Evolutionary conservation across 1,140 invertebrate species (phyloP).

Genomic region (Papilio dardanus): DNA sequence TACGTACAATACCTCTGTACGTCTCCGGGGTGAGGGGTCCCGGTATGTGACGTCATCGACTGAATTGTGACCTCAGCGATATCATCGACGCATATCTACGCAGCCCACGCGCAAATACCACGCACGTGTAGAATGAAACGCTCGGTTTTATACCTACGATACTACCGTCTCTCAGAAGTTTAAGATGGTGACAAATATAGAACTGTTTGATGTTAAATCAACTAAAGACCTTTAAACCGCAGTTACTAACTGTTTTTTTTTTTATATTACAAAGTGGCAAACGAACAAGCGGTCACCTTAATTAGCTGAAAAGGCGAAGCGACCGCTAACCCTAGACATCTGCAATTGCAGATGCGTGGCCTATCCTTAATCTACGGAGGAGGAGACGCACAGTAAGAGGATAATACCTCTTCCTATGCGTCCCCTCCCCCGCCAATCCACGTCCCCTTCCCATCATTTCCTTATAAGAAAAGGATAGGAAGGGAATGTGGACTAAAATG

Average conservation of each 20-base stretch:
- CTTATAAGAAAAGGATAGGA: no score
- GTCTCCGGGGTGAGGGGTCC: neutral
- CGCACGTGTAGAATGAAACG: neutral
- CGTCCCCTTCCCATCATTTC: no score
- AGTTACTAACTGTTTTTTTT: neutral
- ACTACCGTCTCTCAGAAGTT: neutral
- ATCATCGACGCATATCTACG: constrained; percentile 43
- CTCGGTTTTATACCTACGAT: neutral
- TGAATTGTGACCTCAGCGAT: constrained; percentile 41
- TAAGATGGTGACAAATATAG: neutral
- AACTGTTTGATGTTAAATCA: neutral
- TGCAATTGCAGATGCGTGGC: no score
- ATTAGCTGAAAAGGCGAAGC: no score
- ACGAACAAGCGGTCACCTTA: no score
- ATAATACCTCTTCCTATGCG: no score
- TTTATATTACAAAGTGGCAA: no score
- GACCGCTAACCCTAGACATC: no score
- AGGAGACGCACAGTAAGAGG: no score
- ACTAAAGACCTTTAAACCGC: neutral
- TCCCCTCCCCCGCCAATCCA: no score
- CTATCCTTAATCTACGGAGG: no score
- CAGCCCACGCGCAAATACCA: constrained; percentile 29
- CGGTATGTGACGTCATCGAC: constrained; percentile 42
- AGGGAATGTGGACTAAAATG: no score
- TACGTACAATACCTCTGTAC: neutral